phyloP scores from a whole-genome alignment of 2,888 invertebrate species.

The Spodoptera exigua region DNA sequence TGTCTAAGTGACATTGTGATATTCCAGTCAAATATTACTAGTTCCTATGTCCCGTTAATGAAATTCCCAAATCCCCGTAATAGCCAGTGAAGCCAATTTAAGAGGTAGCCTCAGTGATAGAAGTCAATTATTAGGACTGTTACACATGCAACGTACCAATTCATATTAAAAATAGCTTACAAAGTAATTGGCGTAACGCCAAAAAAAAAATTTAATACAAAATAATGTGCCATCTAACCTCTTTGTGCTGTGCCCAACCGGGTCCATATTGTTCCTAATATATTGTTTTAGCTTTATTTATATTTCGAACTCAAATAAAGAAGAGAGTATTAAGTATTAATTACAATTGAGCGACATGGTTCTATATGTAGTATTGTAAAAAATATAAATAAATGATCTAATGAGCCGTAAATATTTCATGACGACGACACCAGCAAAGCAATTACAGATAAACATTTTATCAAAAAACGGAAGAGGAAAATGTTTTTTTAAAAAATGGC shows the following conservation, averaged over 20 bases:
- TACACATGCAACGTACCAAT: slow-evolving; percentile 12
- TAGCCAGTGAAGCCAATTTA: slow-evolving; percentile 18
- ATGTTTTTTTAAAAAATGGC: slow-evolving; percentile 28
- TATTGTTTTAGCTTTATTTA: too few species aligned
- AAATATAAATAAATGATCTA: too few species aligned
- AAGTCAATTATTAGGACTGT: slow-evolving; percentile 30
- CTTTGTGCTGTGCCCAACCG: too few species aligned
- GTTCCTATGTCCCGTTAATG: slow-evolving; percentile 26
- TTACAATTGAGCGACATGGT: neutral
- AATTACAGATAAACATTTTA: slow-evolving; percentile 17
- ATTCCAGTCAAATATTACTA: slow-evolving; percentile 48
- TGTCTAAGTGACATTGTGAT: slow-evolving; percentile 36
- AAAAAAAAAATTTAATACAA: too few species aligned
- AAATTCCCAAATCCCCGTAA: slow-evolving; percentile 31
- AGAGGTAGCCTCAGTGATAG: slow-evolving; percentile 10
- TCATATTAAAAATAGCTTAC: slow-evolving; percentile 29
- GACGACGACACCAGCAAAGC: neutral
- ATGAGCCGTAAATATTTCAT: slow-evolving; percentile 12
- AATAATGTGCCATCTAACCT: too few species aligned
- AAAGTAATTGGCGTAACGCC: neutral
- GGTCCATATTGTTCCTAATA: too few species aligned
- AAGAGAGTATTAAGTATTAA: too few species aligned
- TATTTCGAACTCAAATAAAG: too few species aligned
- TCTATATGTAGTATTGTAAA: too few species aligned
- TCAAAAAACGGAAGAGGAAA: slow-evolving; percentile 22